Base-by-base conservation (phyloP, 2,888 invertebrate genomes). In the Trilocha varians region DNA sequence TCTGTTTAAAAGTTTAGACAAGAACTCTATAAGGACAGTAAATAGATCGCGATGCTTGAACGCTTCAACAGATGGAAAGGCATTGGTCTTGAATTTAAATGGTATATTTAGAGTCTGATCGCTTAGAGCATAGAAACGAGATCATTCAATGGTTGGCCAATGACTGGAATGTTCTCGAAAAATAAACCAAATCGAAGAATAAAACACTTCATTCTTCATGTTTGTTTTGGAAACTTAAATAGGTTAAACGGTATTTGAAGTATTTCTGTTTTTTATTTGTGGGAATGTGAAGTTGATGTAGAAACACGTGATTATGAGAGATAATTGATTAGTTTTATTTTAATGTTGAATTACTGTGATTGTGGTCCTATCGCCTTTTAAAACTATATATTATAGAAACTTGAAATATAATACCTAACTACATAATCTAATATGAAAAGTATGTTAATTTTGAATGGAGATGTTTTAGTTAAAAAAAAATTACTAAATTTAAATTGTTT, bases 81-180 rank as follows among this genome's bases (percentile, higher is more conserved):
- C 68, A 67, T 72, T 65, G 73, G 65, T 74, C 65, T 78, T 80
- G 80, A 82, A 80, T 82, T 75, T 74, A 80, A 83, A 83, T 82
- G 65, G 71, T 76, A 70, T 69, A 73, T 79, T 80, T 78, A 78
- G 72, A 74, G 67, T 66, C 65, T 66, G 69, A 66, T 62, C 75
- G 74, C 73, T 76, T 69, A 66, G 65, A 69, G 78, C 73, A 78
- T 79, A 78, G 79, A 78, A 83, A 80, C 76, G 78, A 69, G 74
- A 75, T 69, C 74, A 78, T 80, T 78, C 73, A 65, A 76, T 70
- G 65, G 67, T 66, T 66, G 67, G 68, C 70, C 70, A 74, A 78
- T 71, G 75, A 69, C 68, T 64, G 70, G 70, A 70, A 71, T 72
- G 75, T 70, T 71, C 62, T 69, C 67, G 70, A 74, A 75, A 78